A percentile compares a stretch with the other conserved stretches of the same genome.
phyloP scores from a whole-genome alignment of 2,888 invertebrate genomes.

The Chalcis sispes region DNA sequence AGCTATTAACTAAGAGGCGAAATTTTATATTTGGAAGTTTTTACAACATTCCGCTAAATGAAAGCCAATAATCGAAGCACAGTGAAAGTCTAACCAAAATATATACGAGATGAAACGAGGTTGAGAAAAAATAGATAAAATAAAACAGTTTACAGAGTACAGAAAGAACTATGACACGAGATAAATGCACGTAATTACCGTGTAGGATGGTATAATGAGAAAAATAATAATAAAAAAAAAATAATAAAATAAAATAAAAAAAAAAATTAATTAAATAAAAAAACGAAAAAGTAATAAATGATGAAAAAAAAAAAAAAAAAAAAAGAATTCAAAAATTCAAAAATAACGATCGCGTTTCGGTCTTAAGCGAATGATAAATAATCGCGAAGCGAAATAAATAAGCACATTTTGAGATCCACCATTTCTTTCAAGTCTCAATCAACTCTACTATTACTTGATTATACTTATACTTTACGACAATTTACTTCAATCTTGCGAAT shows the following conservation, averaged over 20 bases:
- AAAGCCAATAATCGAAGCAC: slow-evolving; percentile 57
- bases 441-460: slow-evolving; percentile 74
- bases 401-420: slow-evolving; percentile 74
- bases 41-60: slow-evolving; percentile 56
- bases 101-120: slow-evolving; percentile 45
- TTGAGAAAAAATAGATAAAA: slow-evolving; percentile 42
- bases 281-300: slow-evolving; percentile 12
- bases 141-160: slow-evolving; percentile 33
- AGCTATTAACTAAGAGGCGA: slow-evolving; percentile 51
- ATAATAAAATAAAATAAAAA: not conserved
- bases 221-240: slow-evolving; percentile 7
- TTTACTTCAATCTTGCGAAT: slow-evolving; percentile 76
- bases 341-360: slow-evolving; percentile 35
- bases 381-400: slow-evolving; percentile 56
- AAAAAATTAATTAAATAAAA: slow-evolving; percentile 7
- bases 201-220: slow-evolving; percentile 31
- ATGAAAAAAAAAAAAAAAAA: not conserved
- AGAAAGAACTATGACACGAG: slow-evolving; percentile 43
- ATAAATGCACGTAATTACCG: slow-evolving; percentile 32
- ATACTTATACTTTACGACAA: slow-evolving; percentile 76
- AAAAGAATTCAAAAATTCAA: not conserved
- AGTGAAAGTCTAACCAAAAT: slow-evolving; percentile 47
- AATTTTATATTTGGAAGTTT: slow-evolving; percentile 46
- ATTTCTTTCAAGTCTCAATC: slow-evolving; percentile 71
- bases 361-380: slow-evolving; percentile 29